Evolutionary conservation across 2,113 vertebrate species (phyloP), one percentile per base, ranked within the genome.

Genomic region (Scolopax mira): DNA sequence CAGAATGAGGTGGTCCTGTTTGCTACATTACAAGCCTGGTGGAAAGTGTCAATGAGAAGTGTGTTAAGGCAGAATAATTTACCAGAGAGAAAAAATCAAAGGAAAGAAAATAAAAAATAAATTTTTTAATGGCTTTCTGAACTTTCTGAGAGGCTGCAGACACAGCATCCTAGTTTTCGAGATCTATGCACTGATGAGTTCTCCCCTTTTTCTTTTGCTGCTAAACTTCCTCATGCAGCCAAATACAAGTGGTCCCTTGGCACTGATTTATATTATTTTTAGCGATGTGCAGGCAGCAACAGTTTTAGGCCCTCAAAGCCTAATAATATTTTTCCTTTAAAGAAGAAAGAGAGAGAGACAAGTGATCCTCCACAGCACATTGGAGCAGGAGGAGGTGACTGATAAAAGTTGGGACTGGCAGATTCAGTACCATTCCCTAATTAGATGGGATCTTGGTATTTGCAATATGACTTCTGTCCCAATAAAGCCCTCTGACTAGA

Each of bases 201-300:
- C 87, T 86, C 37, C 24, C 27, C 41, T 66, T 90, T 94, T 91
- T 85, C 74, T 96, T 95, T 90, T 84, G 57, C 77, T 94, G 61
- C 18, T 94, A 90, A 93, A 97, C 71, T 91, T 95, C 78, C 51
- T 92, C 92, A 73, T 75, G 58, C 72, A 95, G 79, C 82, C 89
- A 71, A 96, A 95, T 81, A 73, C 66, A 95, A 96, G 85, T 85
- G 79, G 75, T 95, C 89, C 91, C 89, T 62, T 0, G 9, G 65
- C 70, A 94, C 61, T 73, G 94, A 90, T 96, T 94, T 78, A 90
- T 96, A 96, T 94, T 96, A 92, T 96, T 95, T 97, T 96, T 95
- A 94, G 82, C 7, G 8, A 94, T 94, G 73, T 96, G 54, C 87
- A 94, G 57, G 87, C 84, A 96, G 92, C 55, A 95, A 94, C 17